Evolutionary conservation across 1,140 invertebrate genomes (phyloP).

Genomic region (Ostrea denselamellosa): DNA sequence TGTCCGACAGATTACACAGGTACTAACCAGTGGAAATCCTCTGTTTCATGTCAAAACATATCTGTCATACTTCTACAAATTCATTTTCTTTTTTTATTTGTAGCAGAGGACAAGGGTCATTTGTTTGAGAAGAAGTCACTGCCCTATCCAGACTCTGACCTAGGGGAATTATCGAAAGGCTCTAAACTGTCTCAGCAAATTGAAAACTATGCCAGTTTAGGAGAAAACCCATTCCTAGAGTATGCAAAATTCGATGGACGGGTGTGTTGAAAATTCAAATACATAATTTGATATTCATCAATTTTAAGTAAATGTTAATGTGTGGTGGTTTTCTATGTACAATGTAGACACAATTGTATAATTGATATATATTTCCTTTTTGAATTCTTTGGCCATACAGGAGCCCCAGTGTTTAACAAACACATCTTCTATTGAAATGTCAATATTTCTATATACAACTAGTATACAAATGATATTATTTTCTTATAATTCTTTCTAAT

Average conservation of each 20-base stretch:
- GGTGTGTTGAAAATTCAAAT: constrained; percentile 61
- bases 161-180: constrained; percentile 46
- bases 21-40: constrained; percentile 37
- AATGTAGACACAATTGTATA: no score
- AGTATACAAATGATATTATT: no score
- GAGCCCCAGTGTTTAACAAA: no score
- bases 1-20: constrained; percentile 60
- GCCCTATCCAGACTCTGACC: constrained; percentile 31
- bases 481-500: no score
- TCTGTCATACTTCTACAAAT: background rate
- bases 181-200: constrained; percentile 86
- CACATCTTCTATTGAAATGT: no score
- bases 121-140: constrained; percentile 82
- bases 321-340: no score
- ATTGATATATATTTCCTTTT: no score
- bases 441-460: no score
- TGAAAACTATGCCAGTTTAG: constrained; percentile 86
- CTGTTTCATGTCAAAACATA: background rate
- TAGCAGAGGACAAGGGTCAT: constrained; percentile 83
- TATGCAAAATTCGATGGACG: constrained; percentile 94
- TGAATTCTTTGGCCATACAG: no score
- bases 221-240: constrained; percentile 91
- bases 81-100: constrained; percentile 44
- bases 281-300: background rate
- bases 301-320: background rate